These are phyloP conservation scores for Eublepharis macularius DNA, from an alignment of 2,113 vertebrate species.

Conservation along the genomic window DNA sequence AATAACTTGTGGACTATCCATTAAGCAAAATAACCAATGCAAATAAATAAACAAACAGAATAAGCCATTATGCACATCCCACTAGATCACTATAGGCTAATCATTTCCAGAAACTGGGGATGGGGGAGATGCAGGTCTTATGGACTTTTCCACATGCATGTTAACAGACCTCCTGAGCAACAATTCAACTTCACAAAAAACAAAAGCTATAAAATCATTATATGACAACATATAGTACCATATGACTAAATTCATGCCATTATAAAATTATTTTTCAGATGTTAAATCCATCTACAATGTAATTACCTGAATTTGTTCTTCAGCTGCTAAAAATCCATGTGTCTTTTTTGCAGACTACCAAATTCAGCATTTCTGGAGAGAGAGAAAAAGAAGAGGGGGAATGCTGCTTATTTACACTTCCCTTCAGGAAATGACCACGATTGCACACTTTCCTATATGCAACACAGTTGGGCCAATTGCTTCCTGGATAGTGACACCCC, in stretches of 20 bases:
- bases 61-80: background rate
- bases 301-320: constrained; percentile 76
- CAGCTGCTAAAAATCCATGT: constrained; percentile 70
- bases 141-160: background rate
- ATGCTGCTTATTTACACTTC: background rate
- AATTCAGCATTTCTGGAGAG: constrained; percentile 74
- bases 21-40: background rate
- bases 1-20: background rate
- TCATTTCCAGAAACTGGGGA: background rate
- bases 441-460: background rate
- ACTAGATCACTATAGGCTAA: background rate
- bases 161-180: background rate
- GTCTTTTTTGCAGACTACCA: constrained; percentile 48
- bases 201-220: constrained; percentile 25
- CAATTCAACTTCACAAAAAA: background rate
- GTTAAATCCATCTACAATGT: constrained; percentile 23
- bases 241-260: background rate
- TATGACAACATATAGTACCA: background rate
- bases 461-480: background rate
- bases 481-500: background rate
- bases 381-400: constrained; percentile 25
- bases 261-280: constrained; percentile 39
- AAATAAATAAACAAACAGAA: background rate
- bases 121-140: background rate
- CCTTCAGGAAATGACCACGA: background rate